These are phyloP conservation scores for Andricus grossulariae DNA, from an alignment of 1,140 invertebrate species.

Conservation along the genomic window DNA sequence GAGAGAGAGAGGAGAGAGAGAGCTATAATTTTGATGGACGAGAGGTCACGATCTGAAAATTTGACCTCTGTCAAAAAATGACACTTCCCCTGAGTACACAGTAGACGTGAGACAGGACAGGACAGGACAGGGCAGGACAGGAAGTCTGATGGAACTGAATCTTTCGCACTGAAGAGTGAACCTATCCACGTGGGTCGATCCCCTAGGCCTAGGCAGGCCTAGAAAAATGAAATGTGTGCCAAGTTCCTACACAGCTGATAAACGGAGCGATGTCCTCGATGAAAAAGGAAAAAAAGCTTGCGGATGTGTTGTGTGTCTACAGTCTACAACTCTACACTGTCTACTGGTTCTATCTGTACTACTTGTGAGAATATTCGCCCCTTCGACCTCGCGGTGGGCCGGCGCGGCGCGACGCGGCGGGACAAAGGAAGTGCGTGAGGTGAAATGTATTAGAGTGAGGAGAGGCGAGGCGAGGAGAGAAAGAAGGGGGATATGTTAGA, in stretches of 20 bases:
- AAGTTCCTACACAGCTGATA: neutral
- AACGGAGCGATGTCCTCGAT: neutral
- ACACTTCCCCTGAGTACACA: neutral
- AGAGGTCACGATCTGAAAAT: neutral
- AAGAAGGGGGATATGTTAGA: conserved; percentile 20
- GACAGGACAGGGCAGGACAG: too few relatives aligned
- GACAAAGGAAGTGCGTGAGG: conserved; percentile 24
- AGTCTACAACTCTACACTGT: neutral
- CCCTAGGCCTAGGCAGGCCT: neutral
- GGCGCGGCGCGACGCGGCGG: conserved; percentile 8
- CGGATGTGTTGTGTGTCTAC: neutral
- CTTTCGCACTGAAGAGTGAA: neutral
- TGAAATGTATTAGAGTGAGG: neutral
- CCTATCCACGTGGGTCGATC: neutral
- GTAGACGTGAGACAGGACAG: neutral
- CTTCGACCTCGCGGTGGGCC: neutral
- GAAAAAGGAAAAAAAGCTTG: neutral
- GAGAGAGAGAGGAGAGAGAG: too few relatives aligned
- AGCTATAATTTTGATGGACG: too few relatives aligned
- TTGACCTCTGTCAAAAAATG: conserved; percentile 3
- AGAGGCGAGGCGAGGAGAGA: too few relatives aligned
- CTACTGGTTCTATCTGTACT: too few relatives aligned
- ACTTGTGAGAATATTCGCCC: neutral
- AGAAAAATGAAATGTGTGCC: neutral
- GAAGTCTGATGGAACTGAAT: neutral